phyloP scores from a whole-genome alignment of 2,888 invertebrate genomes.

The Pediacus dermestoides region DNA sequence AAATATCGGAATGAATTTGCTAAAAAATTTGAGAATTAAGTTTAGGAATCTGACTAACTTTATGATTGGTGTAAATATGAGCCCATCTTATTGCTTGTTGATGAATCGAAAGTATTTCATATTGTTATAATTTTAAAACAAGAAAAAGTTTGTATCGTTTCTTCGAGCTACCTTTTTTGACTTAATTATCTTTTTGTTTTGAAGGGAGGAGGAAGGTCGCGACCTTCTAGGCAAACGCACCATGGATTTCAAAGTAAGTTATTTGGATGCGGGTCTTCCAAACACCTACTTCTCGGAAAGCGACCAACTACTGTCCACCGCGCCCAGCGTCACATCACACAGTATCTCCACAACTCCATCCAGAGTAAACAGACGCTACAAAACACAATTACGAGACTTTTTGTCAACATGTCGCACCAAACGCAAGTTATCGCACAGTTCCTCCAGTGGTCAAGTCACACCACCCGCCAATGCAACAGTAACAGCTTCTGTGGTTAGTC shows the following conservation, averaged over 20 bases:
- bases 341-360: slow-evolving; percentile 61
- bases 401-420: slow-evolving; percentile 77
- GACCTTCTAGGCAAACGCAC: slow-evolving; percentile 96
- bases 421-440: slow-evolving; percentile 46
- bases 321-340: slow-evolving; percentile 52
- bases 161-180: too few species aligned
- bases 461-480: slow-evolving; percentile 45
- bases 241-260: slow-evolving; percentile 98
- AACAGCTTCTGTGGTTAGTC: slow-evolving; percentile 53
- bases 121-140: too few species aligned
- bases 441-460: slow-evolving; percentile 45
- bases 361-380: slow-evolving; percentile 84
- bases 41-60: too few species aligned
- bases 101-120: too few species aligned
- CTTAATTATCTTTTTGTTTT: slow-evolving; percentile 14
- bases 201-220: slow-evolving; percentile 96
- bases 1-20: too few species aligned
- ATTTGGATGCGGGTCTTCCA: slow-evolving; percentile 89
- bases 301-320: slow-evolving; percentile 67
- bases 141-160: too few species aligned
- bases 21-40: too few species aligned
- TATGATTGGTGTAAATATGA: too few species aligned
- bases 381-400: slow-evolving; percentile 90
- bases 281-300: slow-evolving; percentile 87
- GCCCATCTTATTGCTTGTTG: too few species aligned